Conservation (phyloP, 2,113 vertebrate genomes). For the Onychostruthus taczanowskii region DNA sequence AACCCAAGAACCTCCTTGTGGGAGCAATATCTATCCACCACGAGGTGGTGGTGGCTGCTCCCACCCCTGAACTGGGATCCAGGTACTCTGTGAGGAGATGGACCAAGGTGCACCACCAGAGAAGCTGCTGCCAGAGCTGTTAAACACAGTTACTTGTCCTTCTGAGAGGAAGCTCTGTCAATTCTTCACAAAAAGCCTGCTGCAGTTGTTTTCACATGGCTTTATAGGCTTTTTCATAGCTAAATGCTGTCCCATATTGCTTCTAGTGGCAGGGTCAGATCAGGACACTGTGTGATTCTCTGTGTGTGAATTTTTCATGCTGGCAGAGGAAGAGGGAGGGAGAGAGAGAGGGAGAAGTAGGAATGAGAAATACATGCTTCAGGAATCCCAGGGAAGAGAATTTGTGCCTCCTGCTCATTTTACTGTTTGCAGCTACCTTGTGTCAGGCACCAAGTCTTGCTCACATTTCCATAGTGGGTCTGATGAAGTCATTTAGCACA, state of each 20-base stretch:
- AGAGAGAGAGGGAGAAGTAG: background rate
- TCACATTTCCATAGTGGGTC: background rate
- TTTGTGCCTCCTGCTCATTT: background rate
- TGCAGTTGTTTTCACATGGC: background rate
- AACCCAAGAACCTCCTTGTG: background rate
- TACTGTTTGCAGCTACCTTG: background rate
- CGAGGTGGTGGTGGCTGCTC: background rate
- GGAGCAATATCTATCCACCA: background rate
- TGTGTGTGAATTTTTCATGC: conserved; percentile 38
- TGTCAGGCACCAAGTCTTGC: background rate
- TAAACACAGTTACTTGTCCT: background rate
- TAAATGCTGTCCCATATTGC: background rate
- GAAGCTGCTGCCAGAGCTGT: background rate
- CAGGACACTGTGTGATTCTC: background rate
- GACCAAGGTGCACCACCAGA: background rate
- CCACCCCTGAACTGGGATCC: background rate
- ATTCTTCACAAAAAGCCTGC: background rate
- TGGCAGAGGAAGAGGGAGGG: background rate
- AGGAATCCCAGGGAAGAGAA: background rate
- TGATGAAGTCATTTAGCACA: background rate
- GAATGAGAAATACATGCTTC: background rate
- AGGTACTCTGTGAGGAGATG: background rate
- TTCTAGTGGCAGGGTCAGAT: background rate
- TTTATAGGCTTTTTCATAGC: background rate
- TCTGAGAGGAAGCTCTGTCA: background rate